phyloP scores from a whole-genome alignment of 1,140 invertebrate species.

The Fopius arisanus region DNA sequence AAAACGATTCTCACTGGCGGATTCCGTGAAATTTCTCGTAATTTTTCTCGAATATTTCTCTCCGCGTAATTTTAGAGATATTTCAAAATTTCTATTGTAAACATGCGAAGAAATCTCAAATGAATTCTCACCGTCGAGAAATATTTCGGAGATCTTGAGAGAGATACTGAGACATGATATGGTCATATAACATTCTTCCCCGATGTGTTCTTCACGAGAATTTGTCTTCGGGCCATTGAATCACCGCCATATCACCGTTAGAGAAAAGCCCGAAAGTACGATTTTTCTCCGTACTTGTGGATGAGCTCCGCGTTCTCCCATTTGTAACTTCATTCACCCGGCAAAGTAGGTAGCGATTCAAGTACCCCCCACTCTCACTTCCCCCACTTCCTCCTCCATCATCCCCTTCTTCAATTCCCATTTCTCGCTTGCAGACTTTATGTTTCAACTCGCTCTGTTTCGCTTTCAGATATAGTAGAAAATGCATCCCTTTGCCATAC shows the following conservation, averaged over 20 bases:
- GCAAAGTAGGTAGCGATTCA: slow-evolving; percentile 59
- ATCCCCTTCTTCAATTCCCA: slow-evolving; percentile 6
- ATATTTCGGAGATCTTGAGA: too few species aligned
- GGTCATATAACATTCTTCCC: slow-evolving; percentile 13
- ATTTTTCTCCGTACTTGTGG: slow-evolving; percentile 50
- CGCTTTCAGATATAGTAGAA: slow-evolving; percentile 4
- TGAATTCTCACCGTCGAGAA: too few species aligned
- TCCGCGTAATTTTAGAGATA: too few species aligned
- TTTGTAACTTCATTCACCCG: slow-evolving; percentile 63
- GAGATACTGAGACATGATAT: too few species aligned
- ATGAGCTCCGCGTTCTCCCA: slow-evolving; percentile 61
- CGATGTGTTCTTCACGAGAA: slow-evolving; percentile 1
- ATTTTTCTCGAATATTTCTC: too few species aligned
- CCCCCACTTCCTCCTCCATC: background rate
- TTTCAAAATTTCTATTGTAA: too few species aligned
- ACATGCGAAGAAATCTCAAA: too few species aligned
- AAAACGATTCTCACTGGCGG: too few species aligned
- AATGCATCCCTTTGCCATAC: slow-evolving; percentile 28
- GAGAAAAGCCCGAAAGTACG: slow-evolving; percentile 26
- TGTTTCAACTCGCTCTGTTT: slow-evolving; percentile 11
- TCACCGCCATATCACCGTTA: slow-evolving; percentile 47
- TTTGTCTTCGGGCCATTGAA: slow-evolving; percentile 38
- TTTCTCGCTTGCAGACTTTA: slow-evolving; percentile 10
- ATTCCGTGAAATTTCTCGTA: too few species aligned
- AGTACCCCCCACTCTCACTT: slow-evolving; percentile 20